Conservation (phyloP, 2,797 vertebrate species). For the Holocentrus rufus region DNA sequence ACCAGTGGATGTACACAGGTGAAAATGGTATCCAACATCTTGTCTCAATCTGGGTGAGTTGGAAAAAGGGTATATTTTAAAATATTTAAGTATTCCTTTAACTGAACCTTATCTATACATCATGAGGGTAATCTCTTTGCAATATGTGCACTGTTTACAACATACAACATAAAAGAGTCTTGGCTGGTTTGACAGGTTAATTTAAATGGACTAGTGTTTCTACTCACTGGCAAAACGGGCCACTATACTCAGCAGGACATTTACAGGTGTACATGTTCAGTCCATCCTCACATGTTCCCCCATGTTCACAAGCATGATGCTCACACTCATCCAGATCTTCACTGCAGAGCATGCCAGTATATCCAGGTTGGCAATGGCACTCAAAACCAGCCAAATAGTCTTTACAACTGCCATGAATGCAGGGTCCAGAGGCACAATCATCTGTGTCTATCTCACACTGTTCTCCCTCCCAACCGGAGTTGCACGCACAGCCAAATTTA, state of each 20-base stretch:
- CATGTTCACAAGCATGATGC: slow-evolving; percentile 83
- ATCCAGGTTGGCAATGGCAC: slow-evolving; percentile 87
- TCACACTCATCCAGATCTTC: slow-evolving; percentile 86
- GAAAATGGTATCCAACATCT: no score
- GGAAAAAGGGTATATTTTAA: no score
- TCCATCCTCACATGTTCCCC: slow-evolving; percentile 84
- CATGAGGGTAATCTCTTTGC: neutral
- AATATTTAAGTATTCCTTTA: no score
- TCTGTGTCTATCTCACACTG: slow-evolving; percentile 83
- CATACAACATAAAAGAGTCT: no score
- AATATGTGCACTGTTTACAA: neutral
- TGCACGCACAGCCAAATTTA: slow-evolving; percentile 83
- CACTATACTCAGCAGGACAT: slow-evolving; percentile 82
- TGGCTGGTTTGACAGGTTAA: no score
- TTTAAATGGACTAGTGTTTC: neutral
- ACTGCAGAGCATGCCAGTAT: slow-evolving; percentile 84
- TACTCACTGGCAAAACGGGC: slow-evolving; percentile 88
- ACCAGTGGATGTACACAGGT: no score
- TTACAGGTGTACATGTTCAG: slow-evolving; percentile 84
- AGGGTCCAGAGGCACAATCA: slow-evolving; percentile 87
- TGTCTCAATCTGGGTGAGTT: no score
- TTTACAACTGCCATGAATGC: slow-evolving; percentile 84
- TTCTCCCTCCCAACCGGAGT: slow-evolving; percentile 85
- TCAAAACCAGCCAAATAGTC: slow-evolving; percentile 83
- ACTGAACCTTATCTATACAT: no score